Evolutionary conservation across 1,140 invertebrate species (phyloP).

Genomic region (Lordiphosa mommai): DNA sequence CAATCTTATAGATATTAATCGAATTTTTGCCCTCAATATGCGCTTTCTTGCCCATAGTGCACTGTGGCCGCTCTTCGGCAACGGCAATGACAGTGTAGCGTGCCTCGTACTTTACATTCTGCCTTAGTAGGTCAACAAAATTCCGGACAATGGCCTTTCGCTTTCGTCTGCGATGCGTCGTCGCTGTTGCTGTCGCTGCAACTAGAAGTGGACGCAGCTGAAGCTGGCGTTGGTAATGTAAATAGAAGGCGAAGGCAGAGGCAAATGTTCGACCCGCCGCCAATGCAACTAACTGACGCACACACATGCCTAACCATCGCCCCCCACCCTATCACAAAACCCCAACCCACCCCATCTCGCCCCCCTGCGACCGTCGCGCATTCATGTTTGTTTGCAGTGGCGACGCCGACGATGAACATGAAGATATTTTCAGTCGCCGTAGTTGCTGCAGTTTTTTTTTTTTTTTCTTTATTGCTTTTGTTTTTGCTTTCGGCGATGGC

Average conservation of each 20-base stretch:
- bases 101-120: slow-evolving; percentile 71
- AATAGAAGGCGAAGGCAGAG: slow-evolving; percentile 49
- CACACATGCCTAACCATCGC: neutral
- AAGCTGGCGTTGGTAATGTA: slow-evolving; percentile 44
- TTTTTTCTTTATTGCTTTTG: slow-evolving; percentile 10
- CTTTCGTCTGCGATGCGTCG: slow-evolving; percentile 72
- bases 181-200: slow-evolving; percentile 20
- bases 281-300: slow-evolving; percentile 1
- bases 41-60: too few relatives aligned
- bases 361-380: neutral
- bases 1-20: too few relatives aligned
- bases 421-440: slow-evolving; percentile 50
- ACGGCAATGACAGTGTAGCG: slow-evolving; percentile 78
- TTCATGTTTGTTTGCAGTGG: slow-evolving; percentile 29
- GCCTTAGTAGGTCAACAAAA: slow-evolving; percentile 79
- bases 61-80: slow-evolving; percentile 34
- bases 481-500: slow-evolving; percentile 45
- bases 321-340: neutral
- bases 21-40: too few relatives aligned
- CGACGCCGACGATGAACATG: slow-evolving; percentile 51
- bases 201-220: slow-evolving; percentile 15
- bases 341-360: too few relatives aligned
- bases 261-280: neutral
- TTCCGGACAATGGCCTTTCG: slow-evolving; percentile 80
- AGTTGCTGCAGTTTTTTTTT: slow-evolving; percentile 34